Evolutionary conservation across 1,140 invertebrate genomes (phyloP).

Genomic region (Trinorchestia longiramus): DNA sequence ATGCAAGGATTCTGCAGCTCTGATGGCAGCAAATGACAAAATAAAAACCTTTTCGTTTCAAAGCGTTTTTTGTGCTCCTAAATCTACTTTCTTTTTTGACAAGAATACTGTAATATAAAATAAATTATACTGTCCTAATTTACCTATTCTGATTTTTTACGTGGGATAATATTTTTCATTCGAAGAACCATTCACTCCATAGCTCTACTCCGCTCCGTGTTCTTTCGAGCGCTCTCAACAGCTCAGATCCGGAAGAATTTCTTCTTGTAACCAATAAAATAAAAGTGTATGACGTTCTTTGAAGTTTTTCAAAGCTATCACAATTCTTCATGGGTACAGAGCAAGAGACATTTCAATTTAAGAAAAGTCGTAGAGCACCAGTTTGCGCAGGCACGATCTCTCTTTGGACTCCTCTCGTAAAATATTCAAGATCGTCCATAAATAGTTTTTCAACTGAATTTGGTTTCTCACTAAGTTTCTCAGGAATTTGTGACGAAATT

Average conservation of each 20-base stretch:
- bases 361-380: neutral
- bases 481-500: neutral
- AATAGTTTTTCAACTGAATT: neutral
- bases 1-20: too few relatives aligned
- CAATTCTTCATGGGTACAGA: neutral
- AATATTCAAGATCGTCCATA: neutral
- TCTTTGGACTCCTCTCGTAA: neutral
- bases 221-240: neutral
- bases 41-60: too few relatives aligned
- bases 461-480: neutral
- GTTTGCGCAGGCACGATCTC: constrained; percentile 4
- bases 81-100: too few relatives aligned
- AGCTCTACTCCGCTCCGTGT: neutral
- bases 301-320: neutral
- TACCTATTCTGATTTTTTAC: neutral
- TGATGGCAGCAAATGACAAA: too few relatives aligned
- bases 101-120: too few relatives aligned
- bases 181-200: neutral
- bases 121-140: neutral
- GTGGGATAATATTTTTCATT: neutral
- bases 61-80: too few relatives aligned
- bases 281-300: neutral
- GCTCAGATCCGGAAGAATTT: neutral
- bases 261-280: neutral
- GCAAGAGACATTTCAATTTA: neutral